phyloP scores from a whole-genome alignment of 1,140 invertebrate species.

The Meteorus sp. region DNA sequence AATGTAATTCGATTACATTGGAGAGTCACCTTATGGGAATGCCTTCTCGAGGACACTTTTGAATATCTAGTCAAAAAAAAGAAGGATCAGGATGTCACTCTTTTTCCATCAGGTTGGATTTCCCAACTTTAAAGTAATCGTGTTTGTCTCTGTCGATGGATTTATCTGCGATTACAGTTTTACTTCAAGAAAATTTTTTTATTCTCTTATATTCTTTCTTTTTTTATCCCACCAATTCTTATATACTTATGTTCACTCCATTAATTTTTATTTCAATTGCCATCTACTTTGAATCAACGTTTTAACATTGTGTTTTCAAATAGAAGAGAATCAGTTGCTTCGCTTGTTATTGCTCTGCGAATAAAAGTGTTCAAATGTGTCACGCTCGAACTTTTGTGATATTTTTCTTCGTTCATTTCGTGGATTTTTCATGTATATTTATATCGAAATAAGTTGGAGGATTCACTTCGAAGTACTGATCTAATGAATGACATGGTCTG shows the following conservation, averaged over 20 bases:
- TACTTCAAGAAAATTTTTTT: background rate
- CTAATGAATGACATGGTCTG: too few species aligned
- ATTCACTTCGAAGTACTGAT: too few species aligned
- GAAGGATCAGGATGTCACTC: constrained; percentile 8
- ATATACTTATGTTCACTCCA: too few species aligned
- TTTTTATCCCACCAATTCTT: too few species aligned
- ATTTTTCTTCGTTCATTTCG: constrained; percentile 1
- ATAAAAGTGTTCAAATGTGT: background rate
- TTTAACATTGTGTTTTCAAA: too few species aligned
- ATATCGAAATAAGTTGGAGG: too few species aligned
- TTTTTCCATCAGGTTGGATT: constrained; percentile 5
- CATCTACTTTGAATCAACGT: too few species aligned
- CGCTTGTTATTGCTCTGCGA: background rate
- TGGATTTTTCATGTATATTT: background rate
- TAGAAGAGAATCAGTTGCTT: background rate
- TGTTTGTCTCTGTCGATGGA: constrained; percentile 13
- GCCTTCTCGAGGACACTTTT: too few species aligned
- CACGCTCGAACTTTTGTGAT: background rate
- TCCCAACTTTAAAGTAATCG: constrained; percentile 14
- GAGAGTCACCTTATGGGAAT: background rate
- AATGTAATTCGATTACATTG: constrained; percentile 22
- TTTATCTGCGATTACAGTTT: background rate
- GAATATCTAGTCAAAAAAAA: background rate
- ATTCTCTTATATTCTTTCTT: background rate
- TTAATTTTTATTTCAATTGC: too few species aligned